Base-by-base conservation (phyloP, 2,797 vertebrate species). In the Hoplostethus mediterraneus region DNA sequence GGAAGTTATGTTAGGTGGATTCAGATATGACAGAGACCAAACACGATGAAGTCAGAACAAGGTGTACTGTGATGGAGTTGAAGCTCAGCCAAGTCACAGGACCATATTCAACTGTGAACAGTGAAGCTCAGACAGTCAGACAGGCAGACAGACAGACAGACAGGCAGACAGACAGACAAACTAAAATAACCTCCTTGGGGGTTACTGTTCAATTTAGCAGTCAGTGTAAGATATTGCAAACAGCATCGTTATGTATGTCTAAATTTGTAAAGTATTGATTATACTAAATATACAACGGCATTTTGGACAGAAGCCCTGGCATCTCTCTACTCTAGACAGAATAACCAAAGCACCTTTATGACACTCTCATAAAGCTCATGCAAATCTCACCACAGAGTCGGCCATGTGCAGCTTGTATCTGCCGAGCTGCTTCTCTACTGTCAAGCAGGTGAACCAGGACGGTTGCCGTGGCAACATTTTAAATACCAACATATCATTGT, bases 331-430 rank as follows among this genome's bases (percentile, higher is more conserved):
- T 21, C 21, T 21, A 21, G 21, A 21, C 21, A 21, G 21, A 21
- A 21, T 21, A 21, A 68, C 42, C 79, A 80, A 77, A 75, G 52
- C 52, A 36, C 47, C 38, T 57, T 79, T 81, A 51, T 84, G 60
- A 82, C 69, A 31, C 72, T 58, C 1, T 49, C 13, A 71, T 56
- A 53, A 11, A 5, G 12, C 53, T 74, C 62, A 92, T 91, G 90
- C 84, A 94, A 93, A 93, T 55, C 36, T 71, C 64, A 73, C 59
- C 51, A 45, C 71, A 73, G 60, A 45, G 62, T 59, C 63, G 36
- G 36, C 47, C 16, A 31, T 70, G 62, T 48, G 33, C 59, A 47
- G 33, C 9, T 7, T 16, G 76, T 25, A 3, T 67, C 61, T 10
- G 54, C 31, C 7, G 56, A 60, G 45, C 17, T 10, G 53, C 44